These are phyloP conservation scores for Tympanuchus pallidicinctus DNA, from an alignment of 2,113 vertebrate genomes.

Conservation along the genomic window DNA sequence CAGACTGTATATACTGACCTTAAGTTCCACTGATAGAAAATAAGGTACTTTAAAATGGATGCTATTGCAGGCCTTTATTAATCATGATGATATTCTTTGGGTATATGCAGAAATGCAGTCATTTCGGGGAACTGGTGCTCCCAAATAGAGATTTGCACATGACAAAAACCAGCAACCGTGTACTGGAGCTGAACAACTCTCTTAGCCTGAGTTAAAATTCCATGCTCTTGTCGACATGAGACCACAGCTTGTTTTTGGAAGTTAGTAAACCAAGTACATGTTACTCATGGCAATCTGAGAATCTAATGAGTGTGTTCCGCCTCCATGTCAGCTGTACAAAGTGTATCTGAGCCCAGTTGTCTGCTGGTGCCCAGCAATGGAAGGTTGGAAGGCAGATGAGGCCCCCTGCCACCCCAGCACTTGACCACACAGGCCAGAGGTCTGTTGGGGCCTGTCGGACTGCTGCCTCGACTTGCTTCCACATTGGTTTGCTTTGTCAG, in stretches of 20 bases:
- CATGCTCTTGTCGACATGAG: not conserved
- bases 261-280: not conserved
- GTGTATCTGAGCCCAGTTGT: not conserved
- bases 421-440: slow-evolving; percentile 48
- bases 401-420: not conserved
- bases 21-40: not conserved
- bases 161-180: not conserved
- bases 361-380: slow-evolving; percentile 20
- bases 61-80: not conserved
- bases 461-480: not conserved
- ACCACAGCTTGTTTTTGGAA: not conserved
- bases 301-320: not conserved
- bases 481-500: slow-evolving; percentile 55
- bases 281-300: not conserved
- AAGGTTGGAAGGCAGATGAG: slow-evolving; percentile 23
- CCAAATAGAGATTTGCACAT: not conserved
- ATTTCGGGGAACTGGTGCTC: not conserved
- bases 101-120: not conserved
- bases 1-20: not conserved
- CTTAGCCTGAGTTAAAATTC: not conserved
- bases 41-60: not conserved
- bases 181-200: not conserved
- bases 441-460: slow-evolving; percentile 69
- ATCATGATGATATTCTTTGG: not conserved
- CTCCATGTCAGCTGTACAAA: not conserved